Base-by-base conservation (phyloP, 1,140 invertebrate species). In the Caenorhabditis remanei region DNA sequence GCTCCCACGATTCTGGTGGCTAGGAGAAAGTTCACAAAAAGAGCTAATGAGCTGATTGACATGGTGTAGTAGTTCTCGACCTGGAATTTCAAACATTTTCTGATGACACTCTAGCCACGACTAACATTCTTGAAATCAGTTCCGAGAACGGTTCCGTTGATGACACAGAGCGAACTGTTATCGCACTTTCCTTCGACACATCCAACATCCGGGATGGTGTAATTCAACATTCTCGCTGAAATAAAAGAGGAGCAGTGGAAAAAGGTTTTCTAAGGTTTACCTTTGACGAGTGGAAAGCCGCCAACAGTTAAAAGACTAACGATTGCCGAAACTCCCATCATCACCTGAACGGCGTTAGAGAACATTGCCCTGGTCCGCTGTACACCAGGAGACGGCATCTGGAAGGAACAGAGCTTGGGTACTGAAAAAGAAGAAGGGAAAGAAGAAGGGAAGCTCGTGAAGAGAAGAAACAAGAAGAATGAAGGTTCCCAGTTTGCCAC, bases 11-110 rank as follows among this genome's bases (percentile, higher is more conserved):
- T 79, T 50, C 71, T 21, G 2, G 41, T 79, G 11, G 24, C n/a
- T 6, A 79, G 19, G 2, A 79, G 24, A n/a, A 71, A 71, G 40
- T 79, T 79, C n/a, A 50, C n/a, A 53, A 79, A 9, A 6, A 79
- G 46, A 50, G 71, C 71, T 4, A n/a, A 43, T 7, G 71, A 21
- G 9, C 71, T 46, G 19, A 79, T 79, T 50, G 71, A 46, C n/a
- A 79, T 4, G 5, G 71, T 79, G 71, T 79, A 79, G 21, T 79
- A 79, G n/a, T 24, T 50, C 7, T 79, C 21, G 19, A 79, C 63
- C 63, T 65, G 32, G n/a, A 65, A 65, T 19, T 21, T 19, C 16
- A 61, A 1, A n/a, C 8, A 61, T 8, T 19, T 8, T 21, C 24
- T 19, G 4, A 58, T 19, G 56, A 7, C 1, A 19, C n/a, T 58